Percentiles rank a stretch among this genome's conserved stretches.
Conservation (phyloP, 2,888 invertebrate species). For the Strigamia maritima region DNA sequence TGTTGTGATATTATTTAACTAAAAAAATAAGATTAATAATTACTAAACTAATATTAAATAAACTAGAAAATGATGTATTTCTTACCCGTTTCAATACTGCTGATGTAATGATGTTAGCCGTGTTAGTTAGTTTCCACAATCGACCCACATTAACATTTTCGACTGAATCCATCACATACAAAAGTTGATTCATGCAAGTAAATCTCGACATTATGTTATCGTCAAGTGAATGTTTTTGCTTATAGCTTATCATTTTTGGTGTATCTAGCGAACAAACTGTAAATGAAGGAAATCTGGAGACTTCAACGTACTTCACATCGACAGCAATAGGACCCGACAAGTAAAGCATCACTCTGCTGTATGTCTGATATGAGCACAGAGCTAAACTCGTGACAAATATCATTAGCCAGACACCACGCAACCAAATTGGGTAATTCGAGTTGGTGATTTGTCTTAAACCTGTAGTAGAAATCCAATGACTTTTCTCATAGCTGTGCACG, state of each 20-base stretch:
- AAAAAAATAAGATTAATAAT: background rate
- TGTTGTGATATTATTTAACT: background rate
- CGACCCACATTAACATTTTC: background rate
- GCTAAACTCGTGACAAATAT: background rate
- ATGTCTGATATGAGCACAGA: background rate
- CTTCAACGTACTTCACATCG: slow-evolving; percentile 17
- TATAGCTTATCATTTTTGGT: background rate
- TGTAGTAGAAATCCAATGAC: background rate
- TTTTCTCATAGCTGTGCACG: background rate
- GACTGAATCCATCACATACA: background rate
- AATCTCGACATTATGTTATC: background rate
- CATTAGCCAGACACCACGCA: background rate
- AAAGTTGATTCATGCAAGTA: slow-evolving; percentile 10
- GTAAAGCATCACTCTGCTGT: background rate
- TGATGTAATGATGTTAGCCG: background rate
- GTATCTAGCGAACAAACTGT: slow-evolving; percentile 21
- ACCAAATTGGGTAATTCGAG: background rate
- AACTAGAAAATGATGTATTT: background rate
- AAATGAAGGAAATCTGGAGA: background rate
- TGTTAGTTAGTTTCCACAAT: background rate
- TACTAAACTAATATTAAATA: too few relatives aligned
- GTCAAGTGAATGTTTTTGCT: background rate
- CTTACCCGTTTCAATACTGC: slow-evolving; percentile 10
- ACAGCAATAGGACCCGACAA: slow-evolving; percentile 8
- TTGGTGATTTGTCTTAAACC: background rate